Evolutionary conservation across 2,888 invertebrate species (phyloP), one percentile per base, ranked within the genome.

Genomic region (Stenoptilia bipunctidactyla): DNA sequence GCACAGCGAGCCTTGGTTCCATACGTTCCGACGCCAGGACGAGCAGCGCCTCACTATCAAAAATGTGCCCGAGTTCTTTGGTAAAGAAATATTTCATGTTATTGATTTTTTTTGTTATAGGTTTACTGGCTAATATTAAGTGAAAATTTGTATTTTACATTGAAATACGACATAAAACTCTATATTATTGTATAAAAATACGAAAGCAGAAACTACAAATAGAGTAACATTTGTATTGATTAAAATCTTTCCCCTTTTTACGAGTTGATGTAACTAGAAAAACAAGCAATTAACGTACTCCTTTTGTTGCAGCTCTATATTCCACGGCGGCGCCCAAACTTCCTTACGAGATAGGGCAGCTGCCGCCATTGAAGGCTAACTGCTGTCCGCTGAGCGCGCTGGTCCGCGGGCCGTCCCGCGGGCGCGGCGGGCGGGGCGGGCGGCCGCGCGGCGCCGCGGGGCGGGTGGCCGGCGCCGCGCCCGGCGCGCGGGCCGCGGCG

Each of bases 11-110:
- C 87, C 91, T 0, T 94, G 94, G 94, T 92, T 89, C 61, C 87
- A 89, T 46, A 90, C 93, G 1, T 94, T 92, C 59, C 86, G 87
- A 47, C 84, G 94, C 1, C 92, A 93, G 58, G 93, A 93, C 58
- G 86, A 87, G 37, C 90, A 90, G 12, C 87, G 88, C 46, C 88
- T 91, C 46, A 79, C 84, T 44, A 87, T 88, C 52, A 87, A 80
- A 50, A 87, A 86, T 61, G 85, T 89, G 45, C 85, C 87, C 48
- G 73, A 80, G 52, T 85, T 80, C 61, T 86, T 86, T 58, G 85
- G 86, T 76, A 69, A 85, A 66, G n/a, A n/a, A n/a, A n/a, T n/a
- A n/a, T n/a, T n/a, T n/a, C n/a, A n/a, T n/a, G n/a, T n/a, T n/a
- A n/a, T n/a, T n/a, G n/a, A n/a, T n/a, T n/a, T n/a, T n/a, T n/a